Conservation (phyloP, 37 sponge, comb jelly and placozoan species). For the Lycopodina hypogea region DNA sequence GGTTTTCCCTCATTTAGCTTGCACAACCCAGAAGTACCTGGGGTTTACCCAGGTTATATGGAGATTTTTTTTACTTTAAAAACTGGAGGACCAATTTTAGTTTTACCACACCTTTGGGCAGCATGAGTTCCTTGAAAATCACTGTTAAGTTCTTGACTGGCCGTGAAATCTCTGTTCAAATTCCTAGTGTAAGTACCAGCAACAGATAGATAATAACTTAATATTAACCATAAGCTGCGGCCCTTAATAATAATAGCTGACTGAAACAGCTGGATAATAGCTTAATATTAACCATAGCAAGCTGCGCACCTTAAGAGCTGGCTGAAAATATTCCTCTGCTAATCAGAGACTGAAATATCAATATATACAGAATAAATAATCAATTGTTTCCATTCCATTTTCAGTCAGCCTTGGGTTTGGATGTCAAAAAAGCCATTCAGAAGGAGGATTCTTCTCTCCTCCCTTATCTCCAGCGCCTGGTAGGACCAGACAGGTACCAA, state of each 20-base stretch:
- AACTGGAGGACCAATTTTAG: too few relatives aligned
- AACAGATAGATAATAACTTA: background rate
- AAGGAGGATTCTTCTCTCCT: background rate
- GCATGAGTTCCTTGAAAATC: background rate
- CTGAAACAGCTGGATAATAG: too few relatives aligned
- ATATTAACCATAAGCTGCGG: background rate
- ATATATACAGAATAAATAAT: too few relatives aligned
- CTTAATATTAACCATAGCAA: too few relatives aligned
- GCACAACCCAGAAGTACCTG: too few relatives aligned
- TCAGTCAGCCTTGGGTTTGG: constrained; percentile 38
- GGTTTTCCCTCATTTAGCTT: too few relatives aligned
- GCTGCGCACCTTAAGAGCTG: too few relatives aligned
- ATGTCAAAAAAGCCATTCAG: constrained; percentile 39
- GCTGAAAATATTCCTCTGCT: too few relatives aligned
- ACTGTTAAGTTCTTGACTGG: background rate
- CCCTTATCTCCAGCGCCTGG: constrained; percentile 47
- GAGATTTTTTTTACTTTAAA: too few relatives aligned
- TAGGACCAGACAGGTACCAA: background rate
- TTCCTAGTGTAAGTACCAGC: background rate
- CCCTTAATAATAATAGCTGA: background rate
- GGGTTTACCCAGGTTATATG: too few relatives aligned
- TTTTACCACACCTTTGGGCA: too few relatives aligned
- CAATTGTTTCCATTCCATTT: background rate
- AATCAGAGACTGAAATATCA: too few relatives aligned
- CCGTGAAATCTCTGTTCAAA: background rate